Evolutionary conservation across 2,888 invertebrate genomes (phyloP).

Genomic region (Tineola bisselliella): DNA sequence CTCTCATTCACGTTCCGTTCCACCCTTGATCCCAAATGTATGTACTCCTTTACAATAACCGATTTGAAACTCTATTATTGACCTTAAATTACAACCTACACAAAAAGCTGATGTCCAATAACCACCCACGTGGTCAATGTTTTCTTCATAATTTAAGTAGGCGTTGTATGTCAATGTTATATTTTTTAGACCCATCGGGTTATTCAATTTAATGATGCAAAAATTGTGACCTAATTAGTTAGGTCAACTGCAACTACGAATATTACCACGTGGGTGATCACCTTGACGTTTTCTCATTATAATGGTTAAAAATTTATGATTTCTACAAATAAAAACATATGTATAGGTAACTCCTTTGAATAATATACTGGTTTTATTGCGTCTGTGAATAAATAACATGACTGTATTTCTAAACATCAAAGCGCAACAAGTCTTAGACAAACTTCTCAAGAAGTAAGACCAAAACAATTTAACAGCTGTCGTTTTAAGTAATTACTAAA

Average conservation of each 20-base stretch:
- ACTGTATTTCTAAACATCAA: not conserved
- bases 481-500: too few species aligned
- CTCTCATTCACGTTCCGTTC: too few species aligned
- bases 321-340: too few species aligned
- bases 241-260: not conserved
- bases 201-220: not conserved
- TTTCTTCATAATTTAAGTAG: slow-evolving; percentile 1
- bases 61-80: not conserved
- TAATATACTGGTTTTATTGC: too few species aligned
- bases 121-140: not conserved
- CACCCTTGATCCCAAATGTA: too few species aligned
- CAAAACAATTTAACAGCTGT: not conserved
- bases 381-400: too few species aligned
- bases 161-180: slow-evolving; percentile 14
- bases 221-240: not conserved
- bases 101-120: not conserved
- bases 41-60: too few species aligned
- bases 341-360: too few species aligned
- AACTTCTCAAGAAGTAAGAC: not conserved
- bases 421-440: not conserved
- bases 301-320: too few species aligned
- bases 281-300: too few species aligned
- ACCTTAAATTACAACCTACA: not conserved
- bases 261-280: not conserved
- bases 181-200: not conserved